Evolutionary conservation across 2,113 vertebrate genomes (phyloP), one percentile per base, ranked within the genome.

Genomic region (Narcine bancroftii): DNA sequence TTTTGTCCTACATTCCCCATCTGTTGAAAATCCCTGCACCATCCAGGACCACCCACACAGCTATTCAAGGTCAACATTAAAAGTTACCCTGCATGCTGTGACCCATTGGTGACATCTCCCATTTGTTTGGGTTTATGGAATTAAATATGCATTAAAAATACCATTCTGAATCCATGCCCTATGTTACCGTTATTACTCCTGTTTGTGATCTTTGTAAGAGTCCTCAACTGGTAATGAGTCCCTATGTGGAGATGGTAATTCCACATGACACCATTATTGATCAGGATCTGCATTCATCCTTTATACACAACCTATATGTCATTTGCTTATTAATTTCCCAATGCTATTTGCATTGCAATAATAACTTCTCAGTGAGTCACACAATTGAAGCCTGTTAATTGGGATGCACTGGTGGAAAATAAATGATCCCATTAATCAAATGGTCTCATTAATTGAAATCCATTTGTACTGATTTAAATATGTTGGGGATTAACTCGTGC

Each of bases 391-490:
- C 36, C 60, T 89, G 19, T 89, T 91, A 71, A 91, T 71, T 91
- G 89, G 39, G 89, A 91, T 91, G 39, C 65, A 45, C 42, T 47
- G 63, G 39, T 69, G 89, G 89, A 91, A 91, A 91, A 47, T 91
- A 91, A 91, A 91, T 69, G 45, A 66, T 45, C 89, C 65, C 89
- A 91, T 91, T 91, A 21, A 91, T 91, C 89, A 91, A 39, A 91
- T 33, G 66, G 87, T 69, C 60, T 69, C 87, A 91, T 91, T 91
- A 91, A 69, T 91, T 91, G 89, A 69, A 91, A 71, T 91, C 89
- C 89, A 91, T 91, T 91, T 91, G 39, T 60, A 47, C 89, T 91
- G 65, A 91, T 91, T 69, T 91, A 69, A 91, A 91, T 91, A 71
- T 26, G 33, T 45, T 91, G 89, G 39, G 42, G 47, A 47, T 91